Conservation (phyloP, 2,888 invertebrate genomes). For the Apamea crenata region DNA sequence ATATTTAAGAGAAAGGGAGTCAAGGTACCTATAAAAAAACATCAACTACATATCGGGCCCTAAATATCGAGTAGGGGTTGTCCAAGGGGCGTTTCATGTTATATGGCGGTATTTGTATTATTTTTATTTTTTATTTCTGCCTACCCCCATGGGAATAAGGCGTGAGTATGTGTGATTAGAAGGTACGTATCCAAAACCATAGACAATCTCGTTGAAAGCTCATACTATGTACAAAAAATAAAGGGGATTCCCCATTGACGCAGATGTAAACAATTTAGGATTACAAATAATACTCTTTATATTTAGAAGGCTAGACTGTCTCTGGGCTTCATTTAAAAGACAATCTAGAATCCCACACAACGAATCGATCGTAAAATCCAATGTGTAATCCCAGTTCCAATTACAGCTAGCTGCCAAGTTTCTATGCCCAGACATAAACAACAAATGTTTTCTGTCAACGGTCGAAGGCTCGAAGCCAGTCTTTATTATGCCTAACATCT, state of each 20-base stretch:
- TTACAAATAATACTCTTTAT: slow-evolving; percentile 1
- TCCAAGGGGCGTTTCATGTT: neutral
- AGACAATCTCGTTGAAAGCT: slow-evolving; percentile 1
- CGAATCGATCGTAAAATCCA: slow-evolving; percentile 34
- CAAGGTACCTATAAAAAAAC: no score
- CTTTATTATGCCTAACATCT: slow-evolving; percentile 1
- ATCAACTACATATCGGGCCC: no score
- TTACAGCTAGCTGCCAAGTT: slow-evolving; percentile 51
- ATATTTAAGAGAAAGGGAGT: no score
- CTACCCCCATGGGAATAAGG: neutral
- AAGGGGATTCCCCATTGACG: slow-evolving; percentile 10
- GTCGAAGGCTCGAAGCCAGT: neutral
- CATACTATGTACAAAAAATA: neutral
- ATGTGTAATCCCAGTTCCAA: slow-evolving; percentile 44
- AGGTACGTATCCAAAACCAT: neutral
- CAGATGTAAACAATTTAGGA: slow-evolving; percentile 16
- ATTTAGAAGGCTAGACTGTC: slow-evolving; percentile 14
- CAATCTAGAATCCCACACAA: neutral
- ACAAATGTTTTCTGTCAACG: slow-evolving; percentile 49
- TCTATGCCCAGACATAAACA: slow-evolving; percentile 46
- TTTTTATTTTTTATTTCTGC: no score
- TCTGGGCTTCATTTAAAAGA: slow-evolving; percentile 3
- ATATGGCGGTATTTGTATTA: neutral
- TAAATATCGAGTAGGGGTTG: no score
- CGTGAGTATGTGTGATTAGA: neutral